phyloP scores from a whole-genome alignment of 30 jellyfish, hydroid and myxozoan species.

The Hydractinia symbiolongicarpus region DNA sequence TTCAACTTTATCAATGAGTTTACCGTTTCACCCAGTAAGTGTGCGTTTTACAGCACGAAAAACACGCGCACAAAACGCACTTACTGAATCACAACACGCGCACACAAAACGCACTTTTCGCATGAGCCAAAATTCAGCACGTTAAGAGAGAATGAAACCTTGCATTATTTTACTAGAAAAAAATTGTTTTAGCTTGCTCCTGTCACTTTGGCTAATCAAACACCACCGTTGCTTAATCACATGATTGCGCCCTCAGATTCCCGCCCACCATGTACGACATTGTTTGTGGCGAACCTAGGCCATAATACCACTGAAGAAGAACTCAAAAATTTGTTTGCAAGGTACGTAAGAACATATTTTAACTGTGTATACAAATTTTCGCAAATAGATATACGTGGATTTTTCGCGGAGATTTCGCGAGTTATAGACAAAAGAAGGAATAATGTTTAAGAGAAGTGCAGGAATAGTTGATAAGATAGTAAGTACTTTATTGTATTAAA shows the following conservation, averaged over 20 bases:
- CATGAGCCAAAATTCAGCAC: conserved; percentile 1
- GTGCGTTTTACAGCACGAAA: conserved; percentile 19
- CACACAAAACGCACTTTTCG: neutral
- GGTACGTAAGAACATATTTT: conserved; percentile 29
- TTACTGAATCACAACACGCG: conserved; percentile 2
- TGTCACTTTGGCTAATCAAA: conserved; percentile 20
- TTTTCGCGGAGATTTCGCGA: too few relatives aligned
- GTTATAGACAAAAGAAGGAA: too few relatives aligned
- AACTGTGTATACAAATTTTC: neutral
- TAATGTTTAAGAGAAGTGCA: too few relatives aligned
- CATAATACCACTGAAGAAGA: conserved; percentile 84
- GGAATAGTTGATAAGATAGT: too few relatives aligned
- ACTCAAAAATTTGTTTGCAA: conserved; percentile 50
- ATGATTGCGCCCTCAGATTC: conserved; percentile 32
- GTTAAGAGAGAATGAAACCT: neutral
- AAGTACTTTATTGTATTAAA: too few relatives aligned
- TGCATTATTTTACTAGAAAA: too few relatives aligned
- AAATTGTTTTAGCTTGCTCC: conserved; percentile 25
- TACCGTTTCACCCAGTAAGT: conserved; percentile 70
- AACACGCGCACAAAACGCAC: neutral
- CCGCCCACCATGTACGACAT: conserved; percentile 69
- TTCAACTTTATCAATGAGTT: conserved; percentile 48
- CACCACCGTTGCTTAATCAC: conserved; percentile 22
- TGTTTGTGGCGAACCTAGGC: conserved; percentile 88
- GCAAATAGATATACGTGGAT: too few relatives aligned